Base-by-base conservation (phyloP, 1,140 invertebrate species). In the Archegozetes longisetosus region DNA sequence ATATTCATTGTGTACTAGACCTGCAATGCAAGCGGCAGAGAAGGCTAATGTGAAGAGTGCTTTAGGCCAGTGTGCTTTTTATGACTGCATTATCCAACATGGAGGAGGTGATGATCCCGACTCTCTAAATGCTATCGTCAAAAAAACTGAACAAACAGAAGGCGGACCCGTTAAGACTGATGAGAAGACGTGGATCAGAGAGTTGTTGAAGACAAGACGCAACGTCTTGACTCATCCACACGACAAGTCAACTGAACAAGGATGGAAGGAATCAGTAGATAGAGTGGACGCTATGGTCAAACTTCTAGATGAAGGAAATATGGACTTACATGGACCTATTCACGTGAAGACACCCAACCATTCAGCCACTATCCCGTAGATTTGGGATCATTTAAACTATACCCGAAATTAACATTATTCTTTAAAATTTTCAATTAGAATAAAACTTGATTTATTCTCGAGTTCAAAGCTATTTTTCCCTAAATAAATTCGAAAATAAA, bases 71-170 rank as follows among this genome's bases (percentile, higher is more conserved):
- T 58, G 57, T 46, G n/a, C 57, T 12, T 58, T 58, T 2, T 58
- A 58, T 25, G 57, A 58, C 23, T 49, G 46, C 12, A 58, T 58
- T 47, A 58, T 58, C n/a, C 47, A 58, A 40, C 57, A 58, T 46
- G 57, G 57, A n/a, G 57, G 48, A 20, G 57, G 57, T 12, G 47
- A 58, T 53, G 57, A 58, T 58, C 1, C 1, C 25, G 57, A 58
- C 27, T 58, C 57, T 20, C 25, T 58, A 2, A 20, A 9, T 2
- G 57, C 57, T 25, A 58, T 58, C 2, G 1, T 58, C 2, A 58
- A 58, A 12, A 9, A 24, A 4, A 58, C 57, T 1, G 50, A 50
- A 46, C 1, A 17, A 1, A 2, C 1, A 1, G 26, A 27, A 25
- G 24, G 24, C n/a, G 57, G 57, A 20, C 1, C 12, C n/a, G 57